Conservation (phyloP, 1,140 invertebrate genomes). For the Drosophila chauvacae region DNA sequence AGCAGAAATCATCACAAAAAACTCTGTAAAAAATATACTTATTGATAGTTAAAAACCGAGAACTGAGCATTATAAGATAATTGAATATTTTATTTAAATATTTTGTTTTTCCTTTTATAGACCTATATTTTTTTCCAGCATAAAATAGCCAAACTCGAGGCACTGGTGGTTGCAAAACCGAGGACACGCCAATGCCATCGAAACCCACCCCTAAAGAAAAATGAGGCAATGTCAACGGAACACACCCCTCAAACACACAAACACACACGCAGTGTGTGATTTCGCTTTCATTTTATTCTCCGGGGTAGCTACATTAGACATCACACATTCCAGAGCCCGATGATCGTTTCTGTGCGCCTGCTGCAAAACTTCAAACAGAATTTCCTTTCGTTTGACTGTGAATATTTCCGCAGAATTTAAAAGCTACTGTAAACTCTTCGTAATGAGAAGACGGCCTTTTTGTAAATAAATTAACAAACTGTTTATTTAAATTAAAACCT, state of each 20-base stretch:
- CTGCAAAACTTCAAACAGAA: conserved; percentile 71
- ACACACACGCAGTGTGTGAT: conserved; percentile 40
- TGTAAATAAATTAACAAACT: background rate
- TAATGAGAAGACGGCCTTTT: background rate
- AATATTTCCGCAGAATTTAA: conserved; percentile 19
- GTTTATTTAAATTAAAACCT: too few relatives aligned
- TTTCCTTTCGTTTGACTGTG: conserved; percentile 78
- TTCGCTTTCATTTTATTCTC: conserved; percentile 56
- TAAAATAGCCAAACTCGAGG: background rate
- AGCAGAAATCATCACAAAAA: too few relatives aligned
- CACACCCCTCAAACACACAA: conserved; percentile 62
- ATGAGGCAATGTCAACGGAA: conserved; percentile 42
- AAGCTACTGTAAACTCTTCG: background rate
- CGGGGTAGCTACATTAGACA: conserved; percentile 2
- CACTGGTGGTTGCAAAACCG: conserved; percentile 15
- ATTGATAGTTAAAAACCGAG: too few relatives aligned
- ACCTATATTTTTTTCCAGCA: background rate
- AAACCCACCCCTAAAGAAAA: conserved; percentile 66
- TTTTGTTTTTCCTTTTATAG: background rate
- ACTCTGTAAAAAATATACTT: too few relatives aligned
- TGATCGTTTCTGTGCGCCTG: conserved; percentile 72
- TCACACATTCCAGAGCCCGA: conserved; percentile 34
- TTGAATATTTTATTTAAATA: background rate
- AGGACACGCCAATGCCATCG: conserved; percentile 30
- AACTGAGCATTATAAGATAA: too few relatives aligned